Base-by-base conservation (phyloP, 2,888 invertebrate genomes). In the Meteorus colon region DNA sequence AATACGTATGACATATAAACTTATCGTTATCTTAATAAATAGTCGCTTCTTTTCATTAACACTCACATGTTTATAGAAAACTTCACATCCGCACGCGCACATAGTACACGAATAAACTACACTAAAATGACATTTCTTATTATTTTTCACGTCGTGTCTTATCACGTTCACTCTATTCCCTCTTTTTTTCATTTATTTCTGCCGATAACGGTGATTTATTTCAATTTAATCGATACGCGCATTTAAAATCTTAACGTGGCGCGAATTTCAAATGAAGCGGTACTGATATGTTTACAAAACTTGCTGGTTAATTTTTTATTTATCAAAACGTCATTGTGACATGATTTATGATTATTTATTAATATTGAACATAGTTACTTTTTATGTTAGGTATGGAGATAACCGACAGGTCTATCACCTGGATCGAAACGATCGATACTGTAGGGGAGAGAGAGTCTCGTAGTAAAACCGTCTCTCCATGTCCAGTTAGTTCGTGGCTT, bases 401-500 rank as follows among this genome's bases (percentile, higher is more conserved):
- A 37, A 68, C 59, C 45, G 37, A 48, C 48, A 68, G 51, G 31
- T 41, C 76, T 80, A 80, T 82, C 86, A 84, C 85, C 86, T 85
- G 86, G 82, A 83, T 85, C 84, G 82, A 82, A 80, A 81, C 86
- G 82, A 83, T 85, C 84, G 82, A 82, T 79, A 81, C 86, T 84
- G 78, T 80, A 80, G 83, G 84, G 84, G 86, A 87, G 85, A 87
- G 86, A 87, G 86, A 88, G 88, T 88, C 87, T 81, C 79, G 80
- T 81, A 55, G 55, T 55, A 55, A 19, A 55, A 83, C 82, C 81
- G 85, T 84, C 84, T 55, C 55, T 84, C 85, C 82, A 82, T 87
- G 88, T 88, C 88, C 88, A 88, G 88, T 88, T 88, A 88, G 86
- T 85, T 87, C 82, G 85, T 82, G 83, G 84, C 85, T 84, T 83